Percentiles rank a stretch among this genome's conserved stretches.
Conservation (phyloP, 2,797 vertebrate genomes). For the Stomatorhinus walkeri region DNA sequence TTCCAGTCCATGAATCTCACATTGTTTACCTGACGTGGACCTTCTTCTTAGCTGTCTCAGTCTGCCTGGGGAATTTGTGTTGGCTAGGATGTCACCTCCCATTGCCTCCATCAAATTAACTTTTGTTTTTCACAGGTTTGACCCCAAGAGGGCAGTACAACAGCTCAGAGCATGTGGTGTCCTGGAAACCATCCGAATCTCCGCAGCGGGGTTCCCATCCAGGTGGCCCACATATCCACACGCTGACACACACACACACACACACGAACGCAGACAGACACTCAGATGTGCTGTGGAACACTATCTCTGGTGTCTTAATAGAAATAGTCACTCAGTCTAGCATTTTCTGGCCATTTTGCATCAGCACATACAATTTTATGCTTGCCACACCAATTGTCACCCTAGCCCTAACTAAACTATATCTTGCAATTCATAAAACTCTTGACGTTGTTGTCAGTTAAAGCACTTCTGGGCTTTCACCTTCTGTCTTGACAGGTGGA, state of each 20-base stretch:
- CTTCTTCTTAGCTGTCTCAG: not conserved
- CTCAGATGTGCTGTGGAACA: not conserved
- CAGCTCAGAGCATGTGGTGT: constrained; percentile 93
- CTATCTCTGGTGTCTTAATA: not conserved
- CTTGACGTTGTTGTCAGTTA: not conserved
- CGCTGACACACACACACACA: not conserved
- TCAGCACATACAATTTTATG: not conserved
- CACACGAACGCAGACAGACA: not conserved
- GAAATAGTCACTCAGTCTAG: not conserved
- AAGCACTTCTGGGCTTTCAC: not conserved
- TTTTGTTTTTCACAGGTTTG: constrained; percentile 64
- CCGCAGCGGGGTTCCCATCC: constrained; percentile 93
- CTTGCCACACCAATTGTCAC: not conserved
- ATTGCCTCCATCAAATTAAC: not conserved
- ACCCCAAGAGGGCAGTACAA: constrained; percentile 84
- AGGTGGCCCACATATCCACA: constrained; percentile 56
- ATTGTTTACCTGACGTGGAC: not conserved
- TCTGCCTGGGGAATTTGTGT: not conserved
- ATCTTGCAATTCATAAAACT: not conserved
- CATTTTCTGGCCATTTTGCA: not conserved
- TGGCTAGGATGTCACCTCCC: not conserved
- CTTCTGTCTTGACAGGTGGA: constrained; percentile 70
- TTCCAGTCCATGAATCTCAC: not conserved
- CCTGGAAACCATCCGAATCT: constrained; percentile 92
- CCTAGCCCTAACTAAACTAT: not conserved